Evolutionary conservation across 2,888 invertebrate genomes (phyloP).

Genomic region (Orthonychiurus folsomi): DNA sequence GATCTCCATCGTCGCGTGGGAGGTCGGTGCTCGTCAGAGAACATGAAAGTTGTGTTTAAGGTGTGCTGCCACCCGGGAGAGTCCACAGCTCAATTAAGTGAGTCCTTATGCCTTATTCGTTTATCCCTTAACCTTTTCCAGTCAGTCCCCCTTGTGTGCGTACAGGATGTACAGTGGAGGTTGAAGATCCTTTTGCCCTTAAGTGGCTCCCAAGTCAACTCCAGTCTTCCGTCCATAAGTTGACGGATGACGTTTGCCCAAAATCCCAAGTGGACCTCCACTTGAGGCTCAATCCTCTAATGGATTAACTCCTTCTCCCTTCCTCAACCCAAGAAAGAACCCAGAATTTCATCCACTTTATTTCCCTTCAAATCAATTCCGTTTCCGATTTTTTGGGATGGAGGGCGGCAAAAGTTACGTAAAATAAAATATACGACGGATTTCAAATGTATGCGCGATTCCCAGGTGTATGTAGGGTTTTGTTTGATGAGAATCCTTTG

Average conservation of each 20-base stretch:
- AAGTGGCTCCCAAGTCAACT: not conserved
- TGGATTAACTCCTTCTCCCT: not conserved
- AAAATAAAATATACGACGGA: no score
- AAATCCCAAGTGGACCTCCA: conserved; percentile 24
- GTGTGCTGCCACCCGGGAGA: conserved; percentile 77
- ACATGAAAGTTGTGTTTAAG: conserved; percentile 93
- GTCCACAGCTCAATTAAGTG: conserved; percentile 46
- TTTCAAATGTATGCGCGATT: no score
- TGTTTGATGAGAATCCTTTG: no score
- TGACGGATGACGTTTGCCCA: conserved; percentile 24
- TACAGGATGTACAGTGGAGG: no score
- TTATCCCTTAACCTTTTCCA: not conserved
- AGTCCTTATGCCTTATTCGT: conserved; percentile 41
- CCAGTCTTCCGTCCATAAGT: conserved; percentile 16
- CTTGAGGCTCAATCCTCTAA: conserved; percentile 1
- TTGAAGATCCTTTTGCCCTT: no score
- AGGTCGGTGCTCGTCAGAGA: conserved; percentile 80
- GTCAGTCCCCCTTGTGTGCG: not conserved
- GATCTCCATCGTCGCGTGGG: conserved; percentile 85
- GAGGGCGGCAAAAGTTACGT: no score
- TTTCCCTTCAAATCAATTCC: not conserved
- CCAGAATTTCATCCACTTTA: not conserved
- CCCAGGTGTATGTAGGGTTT: no score
- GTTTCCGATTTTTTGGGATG: no score
- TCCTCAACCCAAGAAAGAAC: no score